Base-by-base conservation (phyloP, 2,888 invertebrate genomes). In the Noctuana brunneofusca region DNA sequence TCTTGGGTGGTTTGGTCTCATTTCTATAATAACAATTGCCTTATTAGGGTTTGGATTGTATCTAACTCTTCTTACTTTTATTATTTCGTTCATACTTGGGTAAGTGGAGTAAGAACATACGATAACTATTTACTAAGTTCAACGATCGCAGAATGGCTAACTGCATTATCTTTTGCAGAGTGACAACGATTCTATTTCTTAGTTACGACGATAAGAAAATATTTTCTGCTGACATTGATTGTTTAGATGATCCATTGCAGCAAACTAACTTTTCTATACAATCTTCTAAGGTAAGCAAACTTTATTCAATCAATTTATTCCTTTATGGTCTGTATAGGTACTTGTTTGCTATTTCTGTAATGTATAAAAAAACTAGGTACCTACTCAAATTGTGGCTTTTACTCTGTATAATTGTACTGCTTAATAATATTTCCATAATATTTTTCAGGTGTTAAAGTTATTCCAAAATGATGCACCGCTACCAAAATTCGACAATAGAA, bases 401-500 rank as follows among this genome's bases (percentile, higher is more conserved):
- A n/a, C n/a, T n/a, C n/a, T n/a, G n/a, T n/a, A n/a, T n/a, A n/a
- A n/a, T n/a, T n/a, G n/a, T n/a, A n/a, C n/a, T n/a, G n/a, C n/a
- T n/a, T n/a, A n/a, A n/a, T n/a, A n/a, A n/a, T n/a, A n/a, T n/a
- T n/a, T 32, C 11, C 35, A 12, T 35, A 12, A 11, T 43, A 18
- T 46, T 18, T 75, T 76, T 57, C 71, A 91, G 91, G 83, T 91
- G 6, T 64, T 90, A 60, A 79, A 89, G 71, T 65, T 86, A 66
- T 89, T 90, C 71, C 66, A 86, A 73, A 71, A 75, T 63, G 71
- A 81, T 53, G 67, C 72, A 32, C 65, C 75, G 38, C 68, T 80
- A 52, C 82, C 84, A 50, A 90, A 88, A 68, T 91, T 80, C 79
- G 91, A 91, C 66, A 87, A 75, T 65, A 80, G 97, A 75, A 95